Evolutionary conservation across 2,113 vertebrate genomes (phyloP).

Genomic region (Callospermophilus lateralis): DNA sequence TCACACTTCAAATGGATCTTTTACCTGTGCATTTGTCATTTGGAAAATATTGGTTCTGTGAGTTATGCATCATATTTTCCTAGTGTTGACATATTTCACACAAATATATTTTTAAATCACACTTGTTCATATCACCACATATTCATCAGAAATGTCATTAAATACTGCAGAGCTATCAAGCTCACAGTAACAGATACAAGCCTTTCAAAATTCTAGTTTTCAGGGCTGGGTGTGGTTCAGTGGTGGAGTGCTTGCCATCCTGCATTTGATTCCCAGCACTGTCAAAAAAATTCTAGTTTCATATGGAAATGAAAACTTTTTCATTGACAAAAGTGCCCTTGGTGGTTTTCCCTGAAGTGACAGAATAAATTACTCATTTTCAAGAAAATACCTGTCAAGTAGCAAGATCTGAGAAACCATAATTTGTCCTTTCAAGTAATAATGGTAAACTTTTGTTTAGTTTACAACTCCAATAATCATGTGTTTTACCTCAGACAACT

Average conservation of each 20-base stretch:
- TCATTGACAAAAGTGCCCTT: not conserved
- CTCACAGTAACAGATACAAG: not conserved
- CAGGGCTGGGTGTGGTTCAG: not conserved
- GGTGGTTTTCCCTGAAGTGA: constrained; percentile 49
- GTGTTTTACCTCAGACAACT: not conserved
- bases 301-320: constrained; percentile 18
- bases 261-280: no score
- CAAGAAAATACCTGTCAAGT: constrained; percentile 49
- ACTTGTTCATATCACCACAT: not conserved
- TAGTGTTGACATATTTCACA: constrained; percentile 31
- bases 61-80: not conserved
- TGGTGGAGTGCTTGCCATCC: not conserved
- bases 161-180: not conserved
- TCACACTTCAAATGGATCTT: not conserved
- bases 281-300: not conserved
- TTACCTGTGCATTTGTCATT: constrained; percentile 4
- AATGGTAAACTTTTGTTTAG: not conserved
- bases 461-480: not conserved
- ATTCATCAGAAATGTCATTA: not conserved
- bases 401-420: not conserved
- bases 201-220: not conserved
- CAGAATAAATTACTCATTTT: constrained; percentile 27
- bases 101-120: not conserved
- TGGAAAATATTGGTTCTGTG: not conserved
- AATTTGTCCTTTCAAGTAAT: not conserved